Evolutionary conservation across 2,113 vertebrate species (phyloP).

Genomic region (Hassar affinis): DNA sequence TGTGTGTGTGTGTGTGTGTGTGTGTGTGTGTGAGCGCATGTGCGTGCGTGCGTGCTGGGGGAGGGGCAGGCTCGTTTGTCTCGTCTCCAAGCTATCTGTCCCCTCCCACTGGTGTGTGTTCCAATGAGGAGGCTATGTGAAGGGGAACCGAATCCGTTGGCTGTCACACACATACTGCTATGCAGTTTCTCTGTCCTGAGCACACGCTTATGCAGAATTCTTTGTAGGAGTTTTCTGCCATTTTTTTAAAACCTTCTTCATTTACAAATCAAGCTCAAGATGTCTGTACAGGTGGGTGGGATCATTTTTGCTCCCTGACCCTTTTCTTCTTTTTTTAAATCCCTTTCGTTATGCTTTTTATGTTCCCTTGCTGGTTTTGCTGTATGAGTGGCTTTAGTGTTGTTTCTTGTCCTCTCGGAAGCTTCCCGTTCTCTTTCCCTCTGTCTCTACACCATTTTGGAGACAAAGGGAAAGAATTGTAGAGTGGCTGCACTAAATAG

Average conservation of each 20-base stretch:
- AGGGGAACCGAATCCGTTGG: constrained; percentile 68
- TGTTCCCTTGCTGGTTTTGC: constrained; percentile 23
- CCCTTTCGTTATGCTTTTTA: constrained; percentile 24
- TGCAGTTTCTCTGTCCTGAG: constrained; percentile 31
- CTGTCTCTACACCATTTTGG: constrained; percentile 71
- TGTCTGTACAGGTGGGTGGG: constrained; percentile 60
- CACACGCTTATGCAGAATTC: not conserved
- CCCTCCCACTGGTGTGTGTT: constrained; percentile 67
- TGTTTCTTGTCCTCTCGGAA: not conserved
- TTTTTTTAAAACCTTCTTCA: not conserved
- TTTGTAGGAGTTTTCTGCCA: constrained; percentile 27
- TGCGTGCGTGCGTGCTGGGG: constrained; percentile 27
- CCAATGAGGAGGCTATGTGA: constrained; percentile 71
- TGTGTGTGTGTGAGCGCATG: constrained; percentile 6
- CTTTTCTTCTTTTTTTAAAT: not conserved
- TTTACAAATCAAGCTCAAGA: constrained; percentile 28
- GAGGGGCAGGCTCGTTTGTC: constrained; percentile 48
- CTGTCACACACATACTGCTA: constrained; percentile 50
- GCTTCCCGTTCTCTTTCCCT: constrained; percentile 41
- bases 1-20: not conserved
- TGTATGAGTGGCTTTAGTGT: not conserved
- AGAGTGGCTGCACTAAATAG: not conserved
- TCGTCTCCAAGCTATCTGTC: constrained; percentile 55
- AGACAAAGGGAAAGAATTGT: constrained; percentile 65
- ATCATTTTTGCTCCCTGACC: constrained; percentile 47